phyloP scores from a whole-genome alignment of 2,888 invertebrate species.

The Harpalus rufipes region DNA sequence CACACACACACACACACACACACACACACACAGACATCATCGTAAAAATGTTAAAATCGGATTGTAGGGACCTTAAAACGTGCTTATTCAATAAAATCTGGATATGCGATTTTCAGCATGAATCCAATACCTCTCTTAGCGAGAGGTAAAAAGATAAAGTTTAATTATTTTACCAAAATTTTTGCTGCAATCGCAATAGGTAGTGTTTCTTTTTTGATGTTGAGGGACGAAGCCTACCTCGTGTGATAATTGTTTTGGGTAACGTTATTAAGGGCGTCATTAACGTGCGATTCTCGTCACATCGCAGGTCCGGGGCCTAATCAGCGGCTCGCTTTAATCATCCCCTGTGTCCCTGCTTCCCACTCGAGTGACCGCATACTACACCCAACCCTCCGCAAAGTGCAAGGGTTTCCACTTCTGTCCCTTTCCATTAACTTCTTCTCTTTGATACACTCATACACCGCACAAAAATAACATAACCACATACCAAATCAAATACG shows the following conservation, averaged over 20 bases:
- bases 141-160: no score
- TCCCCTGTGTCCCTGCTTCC: conserved; percentile 30
- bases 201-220: not conserved
- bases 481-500: not conserved
- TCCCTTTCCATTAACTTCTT: conserved; percentile 31
- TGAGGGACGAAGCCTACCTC: not conserved
- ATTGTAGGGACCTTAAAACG: no score
- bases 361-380: conserved; percentile 36
- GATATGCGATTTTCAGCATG: no score
- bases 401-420: conserved; percentile 40
- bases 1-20: no score
- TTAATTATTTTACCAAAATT: no score
- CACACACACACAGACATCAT: no score
- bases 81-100: no score
- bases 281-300: conserved; percentile 52
- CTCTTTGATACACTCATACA: conserved; percentile 34
- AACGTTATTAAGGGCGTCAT: conserved; percentile 56
- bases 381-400: conserved; percentile 37
- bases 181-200: not conserved
- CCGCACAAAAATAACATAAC: not conserved
- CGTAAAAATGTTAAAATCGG: no score
- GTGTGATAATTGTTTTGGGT: conserved; percentile 54
- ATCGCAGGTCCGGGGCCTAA: conserved; percentile 36
- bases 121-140: no score
- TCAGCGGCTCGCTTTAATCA: conserved; percentile 65